Base-by-base conservation (phyloP, 2,113 vertebrate genomes). In the Colius striatus region DNA sequence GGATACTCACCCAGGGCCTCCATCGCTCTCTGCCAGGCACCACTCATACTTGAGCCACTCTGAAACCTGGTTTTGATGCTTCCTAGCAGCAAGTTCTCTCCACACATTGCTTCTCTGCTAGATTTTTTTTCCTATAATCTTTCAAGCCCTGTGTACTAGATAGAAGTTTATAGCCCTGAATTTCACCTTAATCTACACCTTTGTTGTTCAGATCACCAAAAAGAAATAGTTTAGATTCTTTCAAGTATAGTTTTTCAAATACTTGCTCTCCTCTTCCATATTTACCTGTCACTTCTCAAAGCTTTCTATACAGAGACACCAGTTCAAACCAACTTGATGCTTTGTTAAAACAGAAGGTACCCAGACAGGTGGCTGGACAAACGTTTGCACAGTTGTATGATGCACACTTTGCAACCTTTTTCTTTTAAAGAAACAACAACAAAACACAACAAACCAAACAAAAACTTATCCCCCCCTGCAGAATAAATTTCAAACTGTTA, bases 11-110 rank as follows among this genome's bases (percentile, higher is more conserved):
- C 8, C 9, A 58, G 50, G 19, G 21, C 29, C 26, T 3, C 1
- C 1, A 1, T 10, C 54, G 10, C 60, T 11, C 36, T 21, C 2
- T 55, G 14, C 26, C 53, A 19, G 2, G 6, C 36, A 34, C 60
- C 0, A 2, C 34, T 27, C 22, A 8, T 32, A 45, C 38, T 57
- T 32, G 21, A 17, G 34, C 38, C 58, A 62, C 36, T 21, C 72
- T 67, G 60, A 57, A 61, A 47, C 12, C 6, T 8, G 15, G 34
- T 21, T 66, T 51, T 41, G 19, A 6, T 8, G 20, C 10, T n/a
- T 48, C 13, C 29, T 50, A 15, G 32, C 45, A 38, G 0, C 15
- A 30, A 51, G 54, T 15, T 25, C 48, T 51, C 58, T 19, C 63
- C 32, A 25, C 20, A 38, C 10, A 1, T 53, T 70, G 30, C 34